Evolutionary conservation across 2,113 vertebrate species (phyloP).

Genomic region (Muscicapa adusta): DNA sequence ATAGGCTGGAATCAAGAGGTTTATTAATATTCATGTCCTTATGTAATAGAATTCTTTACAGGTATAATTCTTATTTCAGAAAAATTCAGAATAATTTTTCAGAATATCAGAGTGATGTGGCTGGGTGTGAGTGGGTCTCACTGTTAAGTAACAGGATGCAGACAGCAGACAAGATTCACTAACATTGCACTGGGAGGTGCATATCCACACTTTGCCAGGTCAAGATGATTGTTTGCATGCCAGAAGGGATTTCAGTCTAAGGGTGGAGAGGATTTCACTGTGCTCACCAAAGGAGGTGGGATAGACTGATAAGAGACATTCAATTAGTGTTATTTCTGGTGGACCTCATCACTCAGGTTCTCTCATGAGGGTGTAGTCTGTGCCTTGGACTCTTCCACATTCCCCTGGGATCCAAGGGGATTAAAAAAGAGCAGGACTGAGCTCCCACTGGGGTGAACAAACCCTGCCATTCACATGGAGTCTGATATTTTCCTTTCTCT

Average conservation of each 20-base stretch:
- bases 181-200: neutral
- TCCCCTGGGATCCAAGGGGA: neutral
- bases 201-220: neutral
- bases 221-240: neutral
- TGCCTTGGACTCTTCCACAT: neutral
- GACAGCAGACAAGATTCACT: constrained; percentile 7
- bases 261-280: neutral
- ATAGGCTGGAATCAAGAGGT: neutral
- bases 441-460: neutral
- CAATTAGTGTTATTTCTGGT: neutral
- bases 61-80: neutral
- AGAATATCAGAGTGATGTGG: neutral
- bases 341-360: neutral
- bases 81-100: neutral
- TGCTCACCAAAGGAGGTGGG: neutral
- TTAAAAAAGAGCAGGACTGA: neutral
- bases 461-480: neutral
- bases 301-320: neutral
- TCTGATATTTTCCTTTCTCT: neutral
- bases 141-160: neutral
- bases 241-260: neutral
- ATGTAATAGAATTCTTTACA: neutral
- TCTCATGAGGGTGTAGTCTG: neutral
- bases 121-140: neutral
- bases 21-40: neutral